Evolutionary conservation across 2,113 vertebrate genomes (phyloP).

Genomic region (Stictonetta naevosa): DNA sequence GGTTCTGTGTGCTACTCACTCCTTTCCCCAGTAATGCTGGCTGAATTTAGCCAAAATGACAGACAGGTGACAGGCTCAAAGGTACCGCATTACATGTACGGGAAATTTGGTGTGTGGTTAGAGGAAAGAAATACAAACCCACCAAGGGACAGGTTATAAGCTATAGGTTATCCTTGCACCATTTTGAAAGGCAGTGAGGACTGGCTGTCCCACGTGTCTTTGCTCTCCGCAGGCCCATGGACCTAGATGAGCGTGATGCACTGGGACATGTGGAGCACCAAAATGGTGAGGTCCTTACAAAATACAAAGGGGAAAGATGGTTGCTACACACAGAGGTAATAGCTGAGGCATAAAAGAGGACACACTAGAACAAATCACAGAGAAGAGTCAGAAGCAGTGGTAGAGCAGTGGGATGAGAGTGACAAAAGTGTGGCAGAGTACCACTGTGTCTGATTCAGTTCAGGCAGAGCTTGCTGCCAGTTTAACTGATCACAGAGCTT

Average conservation of each 20-base stretch:
- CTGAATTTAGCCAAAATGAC: background rate
- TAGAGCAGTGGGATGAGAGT: too few relatives aligned
- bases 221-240: background rate
- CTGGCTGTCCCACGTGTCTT: background rate
- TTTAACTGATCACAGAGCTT: background rate
- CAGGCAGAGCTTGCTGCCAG: background rate
- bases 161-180: background rate
- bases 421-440: fast-evolving
- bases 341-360: background rate
- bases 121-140: background rate
- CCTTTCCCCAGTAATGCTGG: background rate
- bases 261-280: background rate
- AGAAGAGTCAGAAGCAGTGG: background rate
- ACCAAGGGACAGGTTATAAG: background rate
- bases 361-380: background rate
- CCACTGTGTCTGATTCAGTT: background rate
- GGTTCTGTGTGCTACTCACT: background rate
- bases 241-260: background rate
- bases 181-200: background rate
- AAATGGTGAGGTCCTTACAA: background rate
- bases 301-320: background rate
- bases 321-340: background rate
- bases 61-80: background rate
- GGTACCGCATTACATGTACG: background rate
- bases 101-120: background rate